Evolutionary conservation across 2,888 invertebrate species (phyloP).

Genomic region (Sussaba pulchella): DNA sequence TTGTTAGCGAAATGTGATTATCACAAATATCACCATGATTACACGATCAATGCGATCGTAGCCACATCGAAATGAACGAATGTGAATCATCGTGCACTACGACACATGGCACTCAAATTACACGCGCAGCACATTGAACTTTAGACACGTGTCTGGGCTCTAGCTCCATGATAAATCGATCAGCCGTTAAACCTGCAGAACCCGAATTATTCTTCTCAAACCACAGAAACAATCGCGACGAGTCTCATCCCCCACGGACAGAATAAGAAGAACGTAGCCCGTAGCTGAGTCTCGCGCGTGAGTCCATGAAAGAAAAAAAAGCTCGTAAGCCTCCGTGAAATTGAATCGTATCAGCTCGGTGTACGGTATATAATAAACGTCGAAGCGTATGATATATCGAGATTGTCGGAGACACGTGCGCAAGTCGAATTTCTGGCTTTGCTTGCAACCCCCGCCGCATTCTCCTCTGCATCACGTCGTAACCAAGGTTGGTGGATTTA

Average conservation of each 20-base stretch:
- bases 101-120: no score
- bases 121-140: background rate
- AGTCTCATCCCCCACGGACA: background rate
- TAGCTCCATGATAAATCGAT: background rate
- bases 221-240: background rate
- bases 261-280: background rate
- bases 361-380: constrained; percentile 44
- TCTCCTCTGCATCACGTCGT: background rate
- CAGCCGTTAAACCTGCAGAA: background rate
- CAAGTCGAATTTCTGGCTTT: constrained; percentile 27
- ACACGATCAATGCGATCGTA: no score
- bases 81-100: no score
- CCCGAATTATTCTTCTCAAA: background rate
- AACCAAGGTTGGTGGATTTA: background rate
- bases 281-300: background rate
- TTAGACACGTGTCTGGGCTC: background rate
- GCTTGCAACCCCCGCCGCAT: background rate
- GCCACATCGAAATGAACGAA: background rate
- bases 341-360: constrained; percentile 30
- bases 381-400: constrained; percentile 30
- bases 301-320: constrained; percentile 4
- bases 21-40: no score
- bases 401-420: constrained; percentile 2
- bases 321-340: constrained; percentile 10
- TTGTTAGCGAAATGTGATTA: no score